Evolutionary conservation across 2,888 invertebrate species (phyloP), one percentile per base, ranked within the genome.

Genomic region (Lasioglossum zephyrum): DNA sequence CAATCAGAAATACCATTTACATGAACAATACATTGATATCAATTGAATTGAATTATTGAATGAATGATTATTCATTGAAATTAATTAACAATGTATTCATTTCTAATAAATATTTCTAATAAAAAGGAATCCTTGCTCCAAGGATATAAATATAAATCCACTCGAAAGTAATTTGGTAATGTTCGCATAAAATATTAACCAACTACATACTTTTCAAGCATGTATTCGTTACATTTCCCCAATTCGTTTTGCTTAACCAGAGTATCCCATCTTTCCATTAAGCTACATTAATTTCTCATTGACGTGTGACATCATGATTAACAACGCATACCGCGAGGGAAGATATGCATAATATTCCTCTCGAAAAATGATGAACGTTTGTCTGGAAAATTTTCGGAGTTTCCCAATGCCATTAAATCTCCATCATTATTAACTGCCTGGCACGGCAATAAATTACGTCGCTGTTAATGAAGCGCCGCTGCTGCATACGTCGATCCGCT

Each of bases 371-470:
- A 85, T 78, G 39, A 85, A 85, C 78, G 81, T 85, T 70, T 77
- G 72, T 79, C 77, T 47, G 77, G 60, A 53, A 79, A 77, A 85
- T 77, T 69, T 80, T 86, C 86, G 60, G 77, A 85, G 79, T 79
- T 86, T 74, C 81, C 60, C 47, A 57, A 26, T 73, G 41, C 53
- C 49, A 82, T 86, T 81, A 86, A 85, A 85, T 85, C 77, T 79
- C 73, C 86, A 77, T 85, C 85, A 79, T 86, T 81, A 85, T 86
- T 81, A 85, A 86, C 73, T 82, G 81, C 63, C 63, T 73, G n/a
- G 49, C 31, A 11, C 53, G 39, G 73, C 86, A 31, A 81, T 86
- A 86, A 81, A 85, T 86, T 86, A 85, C 81, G 77, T 78, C 78
- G 60, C 44, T 69, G 70, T 85, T 85, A 79, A 85, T 81, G 77